Conservation (phyloP, 2,797 vertebrate species). For the Bucorvus abyssinicus region DNA sequence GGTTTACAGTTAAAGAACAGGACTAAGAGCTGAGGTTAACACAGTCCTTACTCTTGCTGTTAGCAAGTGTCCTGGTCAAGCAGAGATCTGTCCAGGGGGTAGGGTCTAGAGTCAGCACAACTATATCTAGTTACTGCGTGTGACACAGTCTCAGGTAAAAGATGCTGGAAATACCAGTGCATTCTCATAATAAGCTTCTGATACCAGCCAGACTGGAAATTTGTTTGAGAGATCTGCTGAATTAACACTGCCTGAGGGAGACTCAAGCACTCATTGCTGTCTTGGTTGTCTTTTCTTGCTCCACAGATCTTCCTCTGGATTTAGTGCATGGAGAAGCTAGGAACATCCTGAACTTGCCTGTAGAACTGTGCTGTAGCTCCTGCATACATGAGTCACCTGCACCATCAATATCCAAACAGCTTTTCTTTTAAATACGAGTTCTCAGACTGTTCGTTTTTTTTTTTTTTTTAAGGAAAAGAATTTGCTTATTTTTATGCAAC, state of each 20-base stretch:
- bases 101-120: not conserved
- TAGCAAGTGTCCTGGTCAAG: not conserved
- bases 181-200: not conserved
- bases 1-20: not conserved
- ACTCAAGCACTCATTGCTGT: not conserved
- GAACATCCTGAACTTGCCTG: not conserved
- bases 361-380: not conserved
- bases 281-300: constrained; percentile 10
- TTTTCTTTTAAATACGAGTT: not conserved
- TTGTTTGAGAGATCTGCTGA: constrained; percentile 22
- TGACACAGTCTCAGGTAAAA: not conserved
- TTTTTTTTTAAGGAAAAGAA: not conserved
- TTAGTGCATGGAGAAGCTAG: constrained; percentile 93
- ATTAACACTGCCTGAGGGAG: not conserved
- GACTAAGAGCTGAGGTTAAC: not conserved
- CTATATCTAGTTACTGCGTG: not conserved
- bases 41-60: not conserved
- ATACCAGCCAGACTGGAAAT: not conserved
- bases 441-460: not conserved
- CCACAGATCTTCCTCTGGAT: constrained; percentile 87
- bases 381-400: not conserved
- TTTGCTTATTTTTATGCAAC: constrained; percentile 50
- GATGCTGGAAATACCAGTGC: not conserved
- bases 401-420: not conserved
- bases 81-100: not conserved